These are phyloP conservation scores for Elysia crispata DNA, from an alignment of 2,888 invertebrate species.

Conservation along the genomic window DNA sequence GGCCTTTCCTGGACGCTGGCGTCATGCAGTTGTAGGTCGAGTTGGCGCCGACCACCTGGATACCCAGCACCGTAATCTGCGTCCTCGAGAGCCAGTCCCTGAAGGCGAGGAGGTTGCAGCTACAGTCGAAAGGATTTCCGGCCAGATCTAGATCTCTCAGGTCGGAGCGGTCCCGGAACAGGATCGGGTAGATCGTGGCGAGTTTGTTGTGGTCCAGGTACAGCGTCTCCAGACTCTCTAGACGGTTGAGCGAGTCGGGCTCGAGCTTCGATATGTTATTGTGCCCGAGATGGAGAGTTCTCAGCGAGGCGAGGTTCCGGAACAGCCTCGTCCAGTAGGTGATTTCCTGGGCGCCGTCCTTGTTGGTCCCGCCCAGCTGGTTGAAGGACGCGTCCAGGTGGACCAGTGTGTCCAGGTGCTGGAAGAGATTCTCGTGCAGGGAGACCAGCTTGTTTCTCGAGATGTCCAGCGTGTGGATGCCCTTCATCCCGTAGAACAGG, in stretches of 20 bases:
- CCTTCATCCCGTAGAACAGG: slow-evolving; percentile 63
- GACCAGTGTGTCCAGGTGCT: slow-evolving; percentile 59
- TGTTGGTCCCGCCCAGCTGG: slow-evolving; percentile 46
- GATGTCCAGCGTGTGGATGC: slow-evolving; percentile 61
- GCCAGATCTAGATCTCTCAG: slow-evolving; percentile 65
- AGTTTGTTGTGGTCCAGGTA: slow-evolving; percentile 61
- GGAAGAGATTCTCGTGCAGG: slow-evolving; percentile 59
- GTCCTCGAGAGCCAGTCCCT: slow-evolving; percentile 62
- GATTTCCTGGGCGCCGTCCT: too few species aligned
- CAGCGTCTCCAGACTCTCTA: slow-evolving; percentile 57
- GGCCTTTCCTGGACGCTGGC: slow-evolving; percentile 59
- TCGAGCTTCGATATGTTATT: slow-evolving; percentile 62
- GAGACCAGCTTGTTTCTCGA: slow-evolving; percentile 60
- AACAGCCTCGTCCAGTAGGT: slow-evolving; percentile 51
- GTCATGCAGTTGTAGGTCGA: slow-evolving; percentile 63
- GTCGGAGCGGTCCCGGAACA: slow-evolving; percentile 58
- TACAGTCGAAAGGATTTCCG: slow-evolving; percentile 68
- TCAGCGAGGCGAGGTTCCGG: slow-evolving; percentile 55
- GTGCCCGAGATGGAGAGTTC: slow-evolving; percentile 60
- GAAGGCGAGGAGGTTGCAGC: slow-evolving; percentile 67
- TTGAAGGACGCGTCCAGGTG: slow-evolving; percentile 60
- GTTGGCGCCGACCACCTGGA: slow-evolving; percentile 33
- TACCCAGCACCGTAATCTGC: slow-evolving; percentile 24
- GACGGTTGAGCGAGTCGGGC: slow-evolving; percentile 56
- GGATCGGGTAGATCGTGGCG: slow-evolving; percentile 52